These are phyloP conservation scores for Orthosia gracilis DNA, from an alignment of 2,888 invertebrate genomes.

Conservation along the genomic window DNA sequence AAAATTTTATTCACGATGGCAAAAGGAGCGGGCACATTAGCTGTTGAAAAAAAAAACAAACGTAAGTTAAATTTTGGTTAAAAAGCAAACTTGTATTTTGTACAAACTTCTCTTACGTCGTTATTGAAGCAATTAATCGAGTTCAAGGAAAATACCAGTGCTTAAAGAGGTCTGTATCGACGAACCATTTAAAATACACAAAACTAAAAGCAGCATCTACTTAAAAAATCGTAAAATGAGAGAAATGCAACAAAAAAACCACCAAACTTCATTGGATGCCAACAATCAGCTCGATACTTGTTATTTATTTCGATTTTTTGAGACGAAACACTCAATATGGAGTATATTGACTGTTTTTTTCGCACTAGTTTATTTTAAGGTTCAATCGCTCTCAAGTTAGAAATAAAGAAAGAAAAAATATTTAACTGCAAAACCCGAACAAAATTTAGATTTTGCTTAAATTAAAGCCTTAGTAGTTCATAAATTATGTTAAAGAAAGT, in stretches of 20 bases:
- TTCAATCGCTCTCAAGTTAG: background rate
- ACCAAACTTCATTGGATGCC: background rate
- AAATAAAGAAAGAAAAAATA: too few relatives aligned
- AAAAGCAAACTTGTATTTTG: background rate
- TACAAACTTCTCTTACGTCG: background rate
- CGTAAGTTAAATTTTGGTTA: too few relatives aligned
- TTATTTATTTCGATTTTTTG: background rate
- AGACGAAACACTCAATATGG: background rate
- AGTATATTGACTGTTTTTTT: background rate
- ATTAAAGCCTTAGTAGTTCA: too few relatives aligned
- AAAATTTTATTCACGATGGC: too few relatives aligned
- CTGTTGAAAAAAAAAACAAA: too few relatives aligned
- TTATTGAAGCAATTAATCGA: slow-evolving; percentile 36
- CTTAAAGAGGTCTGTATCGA: background rate
- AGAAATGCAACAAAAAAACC: background rate
- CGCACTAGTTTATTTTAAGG: background rate
- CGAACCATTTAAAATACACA: slow-evolving; percentile 4
- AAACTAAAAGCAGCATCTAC: background rate
- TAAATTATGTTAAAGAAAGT: too few relatives aligned
- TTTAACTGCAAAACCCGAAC: too few relatives aligned
- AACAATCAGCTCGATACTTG: background rate
- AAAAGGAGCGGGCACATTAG: too few relatives aligned
- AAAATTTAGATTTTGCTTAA: too few relatives aligned
- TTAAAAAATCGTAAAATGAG: slow-evolving; percentile 16
- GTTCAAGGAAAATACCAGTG: slow-evolving; percentile 15